phyloP scores from a whole-genome alignment of 2,113 vertebrate genomes.

The Psammodynastes pulverulentus region DNA sequence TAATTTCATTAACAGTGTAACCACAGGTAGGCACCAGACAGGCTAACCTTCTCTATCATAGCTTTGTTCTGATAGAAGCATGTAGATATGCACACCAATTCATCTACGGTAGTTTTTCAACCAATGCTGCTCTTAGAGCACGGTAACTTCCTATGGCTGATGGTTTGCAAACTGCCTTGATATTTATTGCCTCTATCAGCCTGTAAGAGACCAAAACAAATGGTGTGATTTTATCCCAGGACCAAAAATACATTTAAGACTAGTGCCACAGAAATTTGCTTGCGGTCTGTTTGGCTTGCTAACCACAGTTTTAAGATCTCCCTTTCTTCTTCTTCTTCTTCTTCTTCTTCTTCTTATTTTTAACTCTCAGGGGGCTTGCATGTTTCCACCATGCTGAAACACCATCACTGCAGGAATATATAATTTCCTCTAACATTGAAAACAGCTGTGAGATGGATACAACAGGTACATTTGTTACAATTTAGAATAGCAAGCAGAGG shows the following conservation, averaged over 20 bases:
- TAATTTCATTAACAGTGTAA: slow-evolving; percentile 66
- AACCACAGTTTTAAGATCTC: background rate
- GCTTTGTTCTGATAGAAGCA: slow-evolving; percentile 31
- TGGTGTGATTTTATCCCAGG: background rate
- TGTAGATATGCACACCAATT: slow-evolving; percentile 33
- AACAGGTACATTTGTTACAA: background rate
- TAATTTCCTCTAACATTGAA: background rate
- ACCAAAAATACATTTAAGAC: background rate
- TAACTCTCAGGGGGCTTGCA: background rate
- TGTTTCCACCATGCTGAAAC: background rate
- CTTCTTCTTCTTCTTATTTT: background rate
- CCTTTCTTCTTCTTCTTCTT: background rate
- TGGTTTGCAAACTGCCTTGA: background rate
- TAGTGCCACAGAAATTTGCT: background rate
- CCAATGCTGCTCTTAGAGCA: background rate
- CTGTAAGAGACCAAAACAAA: background rate
- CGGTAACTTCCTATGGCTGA: background rate
- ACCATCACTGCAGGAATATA: background rate
- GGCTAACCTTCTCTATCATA: slow-evolving; percentile 46
- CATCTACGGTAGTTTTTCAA: background rate
- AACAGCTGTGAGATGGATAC: background rate
- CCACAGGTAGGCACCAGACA: slow-evolving; percentile 61
- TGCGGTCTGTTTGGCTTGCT: background rate
- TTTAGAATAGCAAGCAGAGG: background rate
- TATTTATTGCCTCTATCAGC: background rate